Base-by-base conservation (phyloP, 2,797 vertebrate genomes). In the Labroides dimidiatus region DNA sequence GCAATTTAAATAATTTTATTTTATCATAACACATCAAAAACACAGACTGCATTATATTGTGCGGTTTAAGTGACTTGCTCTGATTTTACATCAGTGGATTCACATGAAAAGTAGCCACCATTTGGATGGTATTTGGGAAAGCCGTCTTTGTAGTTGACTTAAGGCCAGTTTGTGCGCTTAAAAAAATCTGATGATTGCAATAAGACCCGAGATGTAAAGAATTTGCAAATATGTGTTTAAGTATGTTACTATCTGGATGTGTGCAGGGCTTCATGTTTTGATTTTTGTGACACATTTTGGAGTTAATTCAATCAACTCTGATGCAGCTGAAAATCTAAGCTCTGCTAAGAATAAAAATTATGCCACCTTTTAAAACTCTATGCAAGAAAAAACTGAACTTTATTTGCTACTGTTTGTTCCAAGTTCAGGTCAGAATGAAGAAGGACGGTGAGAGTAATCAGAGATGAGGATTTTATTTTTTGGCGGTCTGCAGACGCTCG, bases 401-500 rank as follows among this genome's bases (percentile, higher is more conserved):
- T 52, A 75, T 80, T 76, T 84, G 62, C 17, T 24, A 72, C 57
- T 23, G 10, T 71, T 77, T 73, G 15, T 65, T 71, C 33, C 64
- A 76, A 42, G 41, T 51, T 49, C 30, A 43, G 72, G 58, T 65
- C 17, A 21, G 39, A 36, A 37, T 24, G 21, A 52, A 69, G 27
- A 27, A 17, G 63, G 48, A 37, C 12, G 10, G 5, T 27, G 11
- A 2, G 37, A 6, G 51, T 21, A 10, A 65, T n/a, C 43, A 20
- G 44, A n/a, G 44, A 23, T 44, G 9, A 8, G 16, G 4, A 41
- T 45, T 85, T 67, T 92, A 99, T 87, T 99, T 98, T 82, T 91
- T 94, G 56, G 94, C 94, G 19, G 88, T 41, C 64, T 89, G 74
- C 0, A 97, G 96, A 89, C 97, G 95, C 64, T 97, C 95, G 17